These are phyloP conservation scores for Calameuta pallipes DNA, from an alignment of 2,888 invertebrate species.

Conservation along the genomic window DNA sequence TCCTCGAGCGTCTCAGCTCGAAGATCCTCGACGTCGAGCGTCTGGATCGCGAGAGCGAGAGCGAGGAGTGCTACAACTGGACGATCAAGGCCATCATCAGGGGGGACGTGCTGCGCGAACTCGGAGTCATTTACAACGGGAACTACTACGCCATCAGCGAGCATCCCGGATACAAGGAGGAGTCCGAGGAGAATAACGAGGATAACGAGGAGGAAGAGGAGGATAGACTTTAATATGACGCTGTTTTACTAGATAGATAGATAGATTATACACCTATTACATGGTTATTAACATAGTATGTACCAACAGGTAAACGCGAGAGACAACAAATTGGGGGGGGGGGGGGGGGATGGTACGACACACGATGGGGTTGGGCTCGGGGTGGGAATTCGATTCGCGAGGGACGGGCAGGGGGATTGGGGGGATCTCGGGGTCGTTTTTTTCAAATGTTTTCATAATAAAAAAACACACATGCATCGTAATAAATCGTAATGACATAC, in stretches of 20 bases:
- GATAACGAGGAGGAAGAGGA: constrained; percentile 88
- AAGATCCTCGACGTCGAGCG: constrained; percentile 95
- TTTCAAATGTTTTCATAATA: constrained; percentile 51
- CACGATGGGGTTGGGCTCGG: constrained; percentile 12
- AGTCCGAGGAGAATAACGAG: constrained; percentile 86
- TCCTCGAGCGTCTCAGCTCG: constrained; percentile 89
- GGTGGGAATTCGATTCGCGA: constrained; percentile 5
- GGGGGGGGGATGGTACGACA: constrained; percentile 10
- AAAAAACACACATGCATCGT: constrained; percentile 40
- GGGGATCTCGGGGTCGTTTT: constrained; percentile 35
- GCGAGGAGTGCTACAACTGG: constrained; percentile 96
- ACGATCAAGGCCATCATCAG: constrained; percentile 95
- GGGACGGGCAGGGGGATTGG: constrained; percentile 7
- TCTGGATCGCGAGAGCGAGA: constrained; percentile 90
- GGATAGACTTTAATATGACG: constrained; percentile 68
- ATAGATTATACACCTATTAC: constrained; percentile 57
- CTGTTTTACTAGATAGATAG: constrained; percentile 54
- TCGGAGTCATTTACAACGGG: constrained; percentile 94
- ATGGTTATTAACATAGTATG: constrained; percentile 52
- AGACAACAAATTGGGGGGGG: constrained; percentile 16
- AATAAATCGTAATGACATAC: constrained; percentile 39
- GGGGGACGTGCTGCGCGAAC: constrained; percentile 89
- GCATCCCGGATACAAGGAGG: constrained; percentile 93
- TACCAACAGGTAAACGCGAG: constrained; percentile 21
- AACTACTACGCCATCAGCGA: constrained; percentile 96